These are phyloP conservation scores for Noctua janthe DNA, from an alignment of 2,888 invertebrate genomes.

Conservation along the genomic window DNA sequence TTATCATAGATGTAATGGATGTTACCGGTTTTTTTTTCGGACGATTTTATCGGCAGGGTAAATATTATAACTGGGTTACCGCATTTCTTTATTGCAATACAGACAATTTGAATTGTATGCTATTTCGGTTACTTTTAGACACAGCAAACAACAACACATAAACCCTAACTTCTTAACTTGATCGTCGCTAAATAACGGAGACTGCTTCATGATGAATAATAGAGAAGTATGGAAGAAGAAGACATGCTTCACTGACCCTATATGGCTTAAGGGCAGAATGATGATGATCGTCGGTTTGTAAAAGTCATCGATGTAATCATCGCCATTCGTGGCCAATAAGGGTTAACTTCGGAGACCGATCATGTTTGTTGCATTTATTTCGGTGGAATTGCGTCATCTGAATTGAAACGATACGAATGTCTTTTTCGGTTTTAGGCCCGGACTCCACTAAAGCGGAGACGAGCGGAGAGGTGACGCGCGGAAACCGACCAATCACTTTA, in stretches of 20 bases:
- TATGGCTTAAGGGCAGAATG: not conserved
- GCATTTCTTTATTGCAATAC: not conserved
- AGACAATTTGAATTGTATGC: not conserved
- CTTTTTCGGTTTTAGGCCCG: not conserved
- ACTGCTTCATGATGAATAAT: not conserved
- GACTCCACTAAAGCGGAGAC: no score
- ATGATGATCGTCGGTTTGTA: not conserved
- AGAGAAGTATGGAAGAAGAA: not conserved
- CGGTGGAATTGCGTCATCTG: no score
- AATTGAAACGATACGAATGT: not conserved
- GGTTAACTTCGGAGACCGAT: not conserved
- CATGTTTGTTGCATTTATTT: not conserved
- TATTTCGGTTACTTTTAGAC: not conserved
- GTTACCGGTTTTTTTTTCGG: slow-evolving; percentile 71
- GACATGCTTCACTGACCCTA: not conserved
- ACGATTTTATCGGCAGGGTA: not conserved
- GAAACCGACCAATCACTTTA: no score
- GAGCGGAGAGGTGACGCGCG: no score
- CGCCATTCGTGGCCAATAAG: not conserved
- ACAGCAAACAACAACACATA: not conserved
- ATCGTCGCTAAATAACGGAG: not conserved
- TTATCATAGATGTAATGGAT: slow-evolving; percentile 83
- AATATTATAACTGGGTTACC: not conserved
- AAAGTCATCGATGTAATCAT: not conserved
- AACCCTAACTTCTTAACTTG: not conserved